Evolutionary conservation across 2,888 invertebrate genomes (phyloP).

Genomic region (Coleophora flavipennella): DNA sequence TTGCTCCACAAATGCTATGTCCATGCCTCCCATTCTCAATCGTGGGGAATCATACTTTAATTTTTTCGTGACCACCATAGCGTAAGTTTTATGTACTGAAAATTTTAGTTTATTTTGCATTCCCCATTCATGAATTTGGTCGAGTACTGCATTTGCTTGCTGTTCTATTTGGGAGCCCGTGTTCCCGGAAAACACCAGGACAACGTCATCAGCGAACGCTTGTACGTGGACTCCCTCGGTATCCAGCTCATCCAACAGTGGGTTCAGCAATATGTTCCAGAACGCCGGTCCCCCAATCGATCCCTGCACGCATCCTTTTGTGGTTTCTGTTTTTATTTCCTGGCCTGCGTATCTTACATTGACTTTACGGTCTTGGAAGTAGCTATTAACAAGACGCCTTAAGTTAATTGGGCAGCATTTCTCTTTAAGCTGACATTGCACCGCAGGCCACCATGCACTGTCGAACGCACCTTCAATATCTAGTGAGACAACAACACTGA

Average conservation of each 20-base stretch:
- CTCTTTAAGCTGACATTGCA: constrained; percentile 6
- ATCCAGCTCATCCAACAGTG: constrained; percentile 3
- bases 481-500: constrained; percentile 6
- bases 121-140: constrained; percentile 9
- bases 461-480: constrained; percentile 13
- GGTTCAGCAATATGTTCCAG: constrained; percentile 12
- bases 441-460: constrained; percentile 9
- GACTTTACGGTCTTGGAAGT: neutral
- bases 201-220: constrained; percentile 11
- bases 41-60: constrained; percentile 10
- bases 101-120: constrained; percentile 10
- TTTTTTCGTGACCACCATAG: constrained; percentile 7
- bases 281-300: constrained; percentile 12
- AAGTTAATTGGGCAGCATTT: constrained; percentile 7
- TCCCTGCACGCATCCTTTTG: constrained; percentile 13
- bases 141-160: constrained; percentile 7
- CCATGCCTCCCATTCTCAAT: constrained; percentile 9
- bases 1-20: constrained; percentile 1
- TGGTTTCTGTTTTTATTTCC: neutral
- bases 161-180: constrained; percentile 6
- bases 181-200: constrained; percentile 5
- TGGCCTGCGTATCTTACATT: neutral
- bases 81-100: constrained; percentile 8
- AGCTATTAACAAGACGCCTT: constrained; percentile 5
- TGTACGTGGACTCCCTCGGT: constrained; percentile 4